Conservation (phyloP, 2,113 vertebrate species). For the Cepphus grylle region DNA sequence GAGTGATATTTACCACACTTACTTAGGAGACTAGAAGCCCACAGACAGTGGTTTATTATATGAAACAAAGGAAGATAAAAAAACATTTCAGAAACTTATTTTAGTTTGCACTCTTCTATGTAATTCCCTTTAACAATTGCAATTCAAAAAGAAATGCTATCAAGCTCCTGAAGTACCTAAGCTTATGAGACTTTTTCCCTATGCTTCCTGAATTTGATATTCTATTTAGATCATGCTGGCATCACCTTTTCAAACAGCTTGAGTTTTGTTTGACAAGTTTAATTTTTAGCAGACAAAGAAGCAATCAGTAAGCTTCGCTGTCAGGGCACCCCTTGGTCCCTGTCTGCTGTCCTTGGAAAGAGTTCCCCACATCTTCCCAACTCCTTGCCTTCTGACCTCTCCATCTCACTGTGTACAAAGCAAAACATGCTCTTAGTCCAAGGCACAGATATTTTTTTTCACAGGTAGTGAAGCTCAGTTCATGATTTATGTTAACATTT, state of each 20-base stretch:
- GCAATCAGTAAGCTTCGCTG: neutral
- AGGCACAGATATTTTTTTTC: neutral
- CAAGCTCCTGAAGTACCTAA: fast-evolving
- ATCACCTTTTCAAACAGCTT: neutral
- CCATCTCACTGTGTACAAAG: fast-evolving
- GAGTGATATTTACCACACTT: neutral
- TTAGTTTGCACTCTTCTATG: neutral
- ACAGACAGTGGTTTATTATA: neutral
- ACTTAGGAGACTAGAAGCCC: neutral
- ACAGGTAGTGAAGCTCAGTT: neutral
- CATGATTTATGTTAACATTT: neutral
- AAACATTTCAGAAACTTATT: neutral
- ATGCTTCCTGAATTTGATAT: neutral
- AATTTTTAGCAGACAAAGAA: neutral
- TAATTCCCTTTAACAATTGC: neutral
- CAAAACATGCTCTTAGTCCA: neutral
- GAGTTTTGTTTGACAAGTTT: neutral
- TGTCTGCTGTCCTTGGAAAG: neutral
- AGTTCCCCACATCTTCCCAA: neutral
- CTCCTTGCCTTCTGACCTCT: neutral
- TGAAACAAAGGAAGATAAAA: neutral
- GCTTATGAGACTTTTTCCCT: neutral
- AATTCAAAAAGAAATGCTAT: neutral
- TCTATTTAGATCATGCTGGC: neutral
- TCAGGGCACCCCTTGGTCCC: neutral